These are phyloP conservation scores for Sthenelais limicola DNA, from an alignment of 2,888 invertebrate genomes.

Conservation along the genomic window DNA sequence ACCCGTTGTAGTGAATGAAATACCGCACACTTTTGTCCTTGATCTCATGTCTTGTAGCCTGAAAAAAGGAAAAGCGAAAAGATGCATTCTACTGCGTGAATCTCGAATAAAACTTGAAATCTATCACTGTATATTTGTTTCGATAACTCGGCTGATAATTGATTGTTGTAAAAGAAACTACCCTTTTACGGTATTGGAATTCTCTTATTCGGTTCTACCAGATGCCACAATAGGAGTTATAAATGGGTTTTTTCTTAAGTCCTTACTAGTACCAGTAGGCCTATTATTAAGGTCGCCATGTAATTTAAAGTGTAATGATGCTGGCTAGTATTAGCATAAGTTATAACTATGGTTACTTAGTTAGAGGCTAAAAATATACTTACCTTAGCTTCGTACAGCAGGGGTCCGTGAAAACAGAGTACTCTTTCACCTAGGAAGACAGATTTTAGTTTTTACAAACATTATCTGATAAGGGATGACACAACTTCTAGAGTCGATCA, in stretches of 20 bases:
- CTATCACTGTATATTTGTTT: too few relatives aligned
- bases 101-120: too few relatives aligned
- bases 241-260: too few relatives aligned
- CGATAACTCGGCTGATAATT: too few relatives aligned
- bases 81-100: background rate
- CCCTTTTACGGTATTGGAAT: background rate
- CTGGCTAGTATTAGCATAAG: background rate
- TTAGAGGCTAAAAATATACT: slow-evolving; percentile 25
- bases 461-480: background rate
- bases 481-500: background rate
- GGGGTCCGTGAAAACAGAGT: slow-evolving; percentile 94
- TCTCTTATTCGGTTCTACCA: too few relatives aligned
- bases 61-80: background rate
- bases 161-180: background rate
- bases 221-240: background rate
- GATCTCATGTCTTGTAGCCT: slow-evolving; percentile 76
- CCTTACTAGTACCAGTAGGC: too few relatives aligned
- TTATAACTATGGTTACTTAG: background rate
- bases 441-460: slow-evolving; percentile 17
- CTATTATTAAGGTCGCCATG: background rate
- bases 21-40: slow-evolving; percentile 92
- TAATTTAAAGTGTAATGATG: background rate
- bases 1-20: slow-evolving; percentile 96
- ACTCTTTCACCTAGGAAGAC: slow-evolving; percentile 77
- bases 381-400: slow-evolving; percentile 94